These are phyloP conservation scores for Lordiphosa fenestrarum DNA, from an alignment of 2,888 invertebrate genomes.

Conservation along the genomic window DNA sequence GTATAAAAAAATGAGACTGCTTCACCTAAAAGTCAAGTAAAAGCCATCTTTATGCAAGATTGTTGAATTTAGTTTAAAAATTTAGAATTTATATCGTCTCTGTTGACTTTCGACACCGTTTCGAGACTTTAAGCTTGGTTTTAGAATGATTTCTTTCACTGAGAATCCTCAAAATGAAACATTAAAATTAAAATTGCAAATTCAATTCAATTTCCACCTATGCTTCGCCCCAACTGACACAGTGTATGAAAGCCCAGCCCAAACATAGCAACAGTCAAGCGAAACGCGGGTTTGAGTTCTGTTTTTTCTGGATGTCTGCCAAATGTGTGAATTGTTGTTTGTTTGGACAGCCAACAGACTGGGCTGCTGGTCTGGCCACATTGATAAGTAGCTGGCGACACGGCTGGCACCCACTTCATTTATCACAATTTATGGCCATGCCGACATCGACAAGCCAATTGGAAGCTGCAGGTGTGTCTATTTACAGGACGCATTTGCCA, in stretches of 20 bases:
- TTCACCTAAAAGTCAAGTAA: too few relatives aligned
- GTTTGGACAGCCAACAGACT: background rate
- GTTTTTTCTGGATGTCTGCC: slow-evolving; percentile 19
- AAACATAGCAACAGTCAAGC: background rate
- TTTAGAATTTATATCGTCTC: too few relatives aligned
- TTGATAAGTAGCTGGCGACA: slow-evolving; percentile 68
- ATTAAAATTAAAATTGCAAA: too few relatives aligned
- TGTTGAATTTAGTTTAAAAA: too few relatives aligned
- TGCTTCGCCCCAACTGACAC: too few relatives aligned
- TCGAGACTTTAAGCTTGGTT: too few relatives aligned
- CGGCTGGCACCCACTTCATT: slow-evolving; percentile 63
- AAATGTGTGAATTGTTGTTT: slow-evolving; percentile 19
- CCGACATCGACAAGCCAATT: slow-evolving; percentile 44
- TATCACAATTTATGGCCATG: slow-evolving; percentile 68
- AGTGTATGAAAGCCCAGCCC: slow-evolving; percentile 3
- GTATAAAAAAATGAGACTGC: too few relatives aligned
- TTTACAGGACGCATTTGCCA: slow-evolving; percentile 4
- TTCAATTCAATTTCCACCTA: too few relatives aligned
- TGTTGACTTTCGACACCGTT: too few relatives aligned
- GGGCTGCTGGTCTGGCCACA: slow-evolving; percentile 36
- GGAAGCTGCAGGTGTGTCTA: slow-evolving; percentile 55
- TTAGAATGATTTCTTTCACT: too few relatives aligned
- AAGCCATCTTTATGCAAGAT: too few relatives aligned
- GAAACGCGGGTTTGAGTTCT: slow-evolving; percentile 1
- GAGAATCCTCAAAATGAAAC: too few relatives aligned